Percentiles rank a stretch among this genome's conserved stretches.
These are phyloP conservation scores for Chrysotoxum bicinctum DNA, from an alignment of 2,888 invertebrate genomes.

Conservation along the genomic window DNA sequence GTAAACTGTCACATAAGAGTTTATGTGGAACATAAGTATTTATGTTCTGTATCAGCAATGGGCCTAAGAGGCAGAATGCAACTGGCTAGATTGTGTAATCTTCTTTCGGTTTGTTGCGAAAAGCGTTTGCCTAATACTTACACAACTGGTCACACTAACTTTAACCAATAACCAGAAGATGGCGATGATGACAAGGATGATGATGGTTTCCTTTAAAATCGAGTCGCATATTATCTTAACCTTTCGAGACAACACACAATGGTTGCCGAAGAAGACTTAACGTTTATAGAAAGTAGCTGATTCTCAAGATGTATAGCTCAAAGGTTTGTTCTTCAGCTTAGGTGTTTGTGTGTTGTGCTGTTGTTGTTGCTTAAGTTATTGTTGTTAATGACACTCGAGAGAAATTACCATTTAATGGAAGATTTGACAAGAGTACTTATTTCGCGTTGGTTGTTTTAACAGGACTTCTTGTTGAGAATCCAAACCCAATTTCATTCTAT, in stretches of 20 bases:
- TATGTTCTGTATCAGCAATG: too few relatives aligned
- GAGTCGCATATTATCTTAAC: slow-evolving; percentile 62
- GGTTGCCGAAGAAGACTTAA: slow-evolving; percentile 10
- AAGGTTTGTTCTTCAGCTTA: slow-evolving; percentile 35
- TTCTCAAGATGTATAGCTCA: slow-evolving; percentile 40
- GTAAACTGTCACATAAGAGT: too few relatives aligned
- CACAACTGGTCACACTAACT: background rate
- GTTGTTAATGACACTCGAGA: slow-evolving; percentile 67
- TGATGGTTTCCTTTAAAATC: slow-evolving; percentile 67
- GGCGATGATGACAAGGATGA: background rate
- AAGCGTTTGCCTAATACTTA: background rate
- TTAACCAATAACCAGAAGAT: slow-evolving; percentile 26
- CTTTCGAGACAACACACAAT: slow-evolving; percentile 51
- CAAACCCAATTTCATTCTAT: background rate
- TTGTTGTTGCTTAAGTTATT: slow-evolving; percentile 41
- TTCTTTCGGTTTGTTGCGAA: background rate
- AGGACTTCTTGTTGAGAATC: slow-evolving; percentile 6
- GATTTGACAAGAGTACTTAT: slow-evolving; percentile 70
- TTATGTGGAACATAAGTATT: too few relatives aligned
- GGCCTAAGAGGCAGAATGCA: too few relatives aligned
- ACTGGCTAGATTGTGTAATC: too few relatives aligned
- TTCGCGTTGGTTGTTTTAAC: slow-evolving; percentile 45
- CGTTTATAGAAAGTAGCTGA: slow-evolving; percentile 24
- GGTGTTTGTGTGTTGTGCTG: slow-evolving; percentile 17
- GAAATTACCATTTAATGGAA: slow-evolving; percentile 72